phyloP scores from a whole-genome alignment of 1,140 invertebrate species.

The Drosophila pandora region DNA sequence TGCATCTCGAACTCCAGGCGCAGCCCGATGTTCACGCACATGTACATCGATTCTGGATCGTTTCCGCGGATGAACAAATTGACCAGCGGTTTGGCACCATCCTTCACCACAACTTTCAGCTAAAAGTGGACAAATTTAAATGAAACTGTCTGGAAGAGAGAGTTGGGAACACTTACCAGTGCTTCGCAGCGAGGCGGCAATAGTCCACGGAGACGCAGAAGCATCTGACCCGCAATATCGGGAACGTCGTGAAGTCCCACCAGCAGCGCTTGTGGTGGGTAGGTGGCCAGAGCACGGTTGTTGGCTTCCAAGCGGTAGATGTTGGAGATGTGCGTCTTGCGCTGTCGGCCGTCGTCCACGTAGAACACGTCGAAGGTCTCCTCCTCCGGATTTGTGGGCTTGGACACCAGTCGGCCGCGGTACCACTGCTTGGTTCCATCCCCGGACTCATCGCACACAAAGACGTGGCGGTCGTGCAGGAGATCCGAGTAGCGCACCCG shows the following conservation, averaged over 20 bases:
- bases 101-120: conserved; percentile 66
- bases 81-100: conserved; percentile 50
- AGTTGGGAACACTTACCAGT: conserved; percentile 43
- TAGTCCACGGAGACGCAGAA: conserved; percentile 60
- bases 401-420: conserved; percentile 61
- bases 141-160: no score
- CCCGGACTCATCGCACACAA: conserved; percentile 66
- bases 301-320: conserved; percentile 78
- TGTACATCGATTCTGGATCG: conserved; percentile 52
- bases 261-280: conserved; percentile 68
- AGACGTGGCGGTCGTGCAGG: conserved; percentile 66
- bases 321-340: conserved; percentile 73
- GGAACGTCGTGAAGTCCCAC: conserved; percentile 75
- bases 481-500: conserved; percentile 61
- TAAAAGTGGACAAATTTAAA: conserved; percentile 10
- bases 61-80: conserved; percentile 65
- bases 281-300: conserved; percentile 71
- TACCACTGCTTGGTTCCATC: conserved; percentile 68
- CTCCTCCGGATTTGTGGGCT: conserved; percentile 53
- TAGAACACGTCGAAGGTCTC: conserved; percentile 73
- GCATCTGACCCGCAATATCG: conserved; percentile 56
- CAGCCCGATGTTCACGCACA: conserved; percentile 72
- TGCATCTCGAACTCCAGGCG: conserved; percentile 74
- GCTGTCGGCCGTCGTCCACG: conserved; percentile 73
- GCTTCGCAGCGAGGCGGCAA: conserved; percentile 66